Evolutionary conservation across 2,797 vertebrate species (phyloP), one percentile per base, ranked within the genome.

Genomic region (Amblyraja radiata): DNA sequence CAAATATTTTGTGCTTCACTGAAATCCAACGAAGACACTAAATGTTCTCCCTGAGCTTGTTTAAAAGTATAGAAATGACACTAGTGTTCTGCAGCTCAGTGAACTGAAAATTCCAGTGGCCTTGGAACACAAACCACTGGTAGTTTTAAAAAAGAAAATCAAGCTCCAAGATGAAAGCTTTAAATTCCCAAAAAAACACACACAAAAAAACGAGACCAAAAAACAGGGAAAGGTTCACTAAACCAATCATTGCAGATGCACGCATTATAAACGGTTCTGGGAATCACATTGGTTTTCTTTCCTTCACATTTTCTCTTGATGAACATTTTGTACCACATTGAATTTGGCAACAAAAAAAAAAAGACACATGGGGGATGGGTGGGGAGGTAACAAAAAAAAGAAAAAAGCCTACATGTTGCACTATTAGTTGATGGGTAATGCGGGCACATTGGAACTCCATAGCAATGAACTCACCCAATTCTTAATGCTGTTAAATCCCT

Each of bases 401-500:
- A 23, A 39, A 21, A 90, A 93, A 61, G 63, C 93, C 2, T 46
- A 90, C 88, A 90, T 36, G 68, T 90, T 46, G 46, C 3, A 54
- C 25, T 25, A 91, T 74, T 91, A 91, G 25, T 25, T 16, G 21
- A 68, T 68, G 39, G 61, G 25, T 74, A 92, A 76, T 76, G 46
- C 39, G n/a, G 71, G 90, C 71, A 54, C 74, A 92, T 74, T 58
- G 90, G 84, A 63, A 68, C n/a, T 88, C 84, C 84, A 88, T 63
- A 88, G 84, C 84, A 18, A 88, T 86, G 61, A 86, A 86, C 83
- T 32, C 36, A 16, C 68, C 94, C 93, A 94, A 95, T 94, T 94
- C 83, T 94, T 96, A 97, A 97, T 97, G 97, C 96, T 96, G 94
- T 97, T 94, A 95, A 94, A 96, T 95, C 96, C 96, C 95, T 88